Conservation (phyloP, 2,797 vertebrate species). For the Sebastiscus albofasciatus region DNA sequence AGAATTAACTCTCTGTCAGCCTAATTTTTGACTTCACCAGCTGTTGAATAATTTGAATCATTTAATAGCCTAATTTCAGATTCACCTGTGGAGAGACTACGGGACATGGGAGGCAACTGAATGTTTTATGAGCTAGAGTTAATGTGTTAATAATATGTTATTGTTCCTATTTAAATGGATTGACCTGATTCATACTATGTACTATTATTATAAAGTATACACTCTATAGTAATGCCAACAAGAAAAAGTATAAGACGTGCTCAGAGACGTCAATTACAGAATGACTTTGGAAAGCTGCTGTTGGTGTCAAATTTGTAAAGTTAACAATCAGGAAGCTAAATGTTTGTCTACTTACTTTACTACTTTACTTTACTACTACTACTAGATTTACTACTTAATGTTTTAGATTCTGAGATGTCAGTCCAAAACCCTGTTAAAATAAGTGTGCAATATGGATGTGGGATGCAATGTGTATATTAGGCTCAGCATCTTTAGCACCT, state of each 20-base stretch:
- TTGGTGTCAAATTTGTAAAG: not conserved
- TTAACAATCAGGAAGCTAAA: not conserved
- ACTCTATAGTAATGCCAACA: no score
- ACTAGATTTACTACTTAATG: not conserved
- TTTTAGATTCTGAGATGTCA: not conserved
- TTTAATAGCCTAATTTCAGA: not conserved
- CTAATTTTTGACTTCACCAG: not conserved
- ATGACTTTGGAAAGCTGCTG: not conserved
- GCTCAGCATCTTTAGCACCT: no score
- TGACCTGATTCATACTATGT: not conserved
- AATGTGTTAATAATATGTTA: not conserved
- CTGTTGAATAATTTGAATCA: not conserved
- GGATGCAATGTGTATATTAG: not conserved
- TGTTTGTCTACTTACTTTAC: not conserved
- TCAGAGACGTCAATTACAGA: not conserved
- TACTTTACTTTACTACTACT: no score
- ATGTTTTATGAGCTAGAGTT: not conserved
- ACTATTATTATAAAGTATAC: not conserved
- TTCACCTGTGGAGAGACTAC: not conserved
- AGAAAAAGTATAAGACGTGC: not conserved
- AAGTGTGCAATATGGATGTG: not conserved
- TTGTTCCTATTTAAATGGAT: not conserved
- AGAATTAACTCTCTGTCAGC: slow-evolving; percentile 1
- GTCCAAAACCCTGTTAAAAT: not conserved
- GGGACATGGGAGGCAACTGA: not conserved